Base-by-base conservation (phyloP, 2,888 invertebrate species). In the Xestia xanthographa region DNA sequence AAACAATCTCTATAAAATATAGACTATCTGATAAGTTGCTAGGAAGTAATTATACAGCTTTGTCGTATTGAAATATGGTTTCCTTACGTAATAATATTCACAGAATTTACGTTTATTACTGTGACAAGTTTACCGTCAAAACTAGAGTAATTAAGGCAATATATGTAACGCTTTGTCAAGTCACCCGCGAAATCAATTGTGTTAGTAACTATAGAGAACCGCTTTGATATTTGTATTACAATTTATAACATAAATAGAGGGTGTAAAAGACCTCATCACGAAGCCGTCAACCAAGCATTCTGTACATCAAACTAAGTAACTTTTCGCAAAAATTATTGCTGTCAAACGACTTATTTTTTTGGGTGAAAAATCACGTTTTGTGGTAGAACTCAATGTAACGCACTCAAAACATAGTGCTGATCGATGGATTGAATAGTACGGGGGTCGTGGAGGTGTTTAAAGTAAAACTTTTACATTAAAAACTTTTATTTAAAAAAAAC, bases 31-130 rank as follows among this genome's bases (percentile, higher is more conserved):
- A 65, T 50, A 56, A 43, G 58, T 66, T 50, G n/a, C 58, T 41
- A 48, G 48, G 22, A 66, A 70, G 22, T 81, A 43, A 72, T 68
- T 48, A 56, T 38, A 34, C 29, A 26, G 22, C 26, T 68, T 73
- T 62, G 43, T 72, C 20, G 14, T 50, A 11, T 34, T 66, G 34
- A 60, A 56, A 72, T 48, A 34, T 58, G 60, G 38, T 65, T 65
- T 58, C n/a, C n/a, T 56, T 53, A 22, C 29, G 29, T 69, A 48
- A 38, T 60, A 67, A 43, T 68, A 48, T 65, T 74, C 38, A 3
- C 45, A 45, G n/a, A 80, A 75, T 69, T 50, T 66, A 45, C 45
- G 60, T 66, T 71, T 56, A 65, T 63, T 79, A 45, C 45, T 73
- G n/a, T 41, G 58, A 41, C 4, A 79, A 82, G 29, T 72, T 56